These are phyloP conservation scores for Paedocypris sp. DNA, from an alignment of 2,113 vertebrate species.

Conservation along the genomic window DNA sequence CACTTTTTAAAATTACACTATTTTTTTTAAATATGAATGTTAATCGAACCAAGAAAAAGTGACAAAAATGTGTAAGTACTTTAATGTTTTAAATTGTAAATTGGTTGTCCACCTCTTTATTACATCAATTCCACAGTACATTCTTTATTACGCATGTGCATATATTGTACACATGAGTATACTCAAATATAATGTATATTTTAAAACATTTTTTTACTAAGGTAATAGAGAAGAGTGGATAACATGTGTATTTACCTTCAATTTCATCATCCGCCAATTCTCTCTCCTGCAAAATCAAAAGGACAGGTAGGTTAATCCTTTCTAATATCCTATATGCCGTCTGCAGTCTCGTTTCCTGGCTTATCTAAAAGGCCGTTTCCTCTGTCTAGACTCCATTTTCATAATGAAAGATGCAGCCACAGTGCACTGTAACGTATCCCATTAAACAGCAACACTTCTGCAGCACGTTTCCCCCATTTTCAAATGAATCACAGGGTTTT, in stretches of 20 bases:
- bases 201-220: too few species aligned
- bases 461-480: not conserved
- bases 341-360: not conserved
- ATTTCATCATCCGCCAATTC: conserved; percentile 63
- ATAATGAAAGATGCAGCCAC: not conserved
- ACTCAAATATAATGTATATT: too few species aligned
- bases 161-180: too few species aligned
- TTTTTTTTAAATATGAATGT: too few species aligned
- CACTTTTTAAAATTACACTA: too few species aligned
- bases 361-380: not conserved
- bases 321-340: not conserved
- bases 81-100: too few species aligned
- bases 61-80: too few species aligned
- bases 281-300: conserved; percentile 48
- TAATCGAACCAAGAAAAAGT: too few species aligned
- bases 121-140: too few species aligned
- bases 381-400: not conserved
- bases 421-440: not conserved
- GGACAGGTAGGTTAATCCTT: not conserved
- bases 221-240: too few species aligned
- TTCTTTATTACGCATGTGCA: too few species aligned
- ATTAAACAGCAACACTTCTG: not conserved
- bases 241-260: conserved; percentile 49
- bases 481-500: not conserved
- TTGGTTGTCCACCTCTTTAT: too few species aligned